Evolutionary conservation across 2,113 vertebrate genomes (phyloP), one percentile per base, ranked within the genome.

Genomic region (Pimephales promelas): DNA sequence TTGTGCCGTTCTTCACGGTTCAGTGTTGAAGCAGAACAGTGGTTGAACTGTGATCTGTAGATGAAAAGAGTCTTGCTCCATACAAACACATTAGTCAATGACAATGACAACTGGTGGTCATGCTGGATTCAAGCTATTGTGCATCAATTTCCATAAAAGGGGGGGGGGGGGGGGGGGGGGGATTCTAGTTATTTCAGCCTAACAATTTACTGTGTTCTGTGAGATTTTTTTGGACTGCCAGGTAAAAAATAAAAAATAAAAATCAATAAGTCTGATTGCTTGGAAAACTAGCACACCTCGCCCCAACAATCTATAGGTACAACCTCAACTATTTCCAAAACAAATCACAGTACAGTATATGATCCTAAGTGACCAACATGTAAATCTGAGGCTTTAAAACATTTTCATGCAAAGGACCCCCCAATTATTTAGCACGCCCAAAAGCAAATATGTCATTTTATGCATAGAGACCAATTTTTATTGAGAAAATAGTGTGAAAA

Each of bases 1-100:
- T 86, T 72, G 52, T 77, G 82, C 70, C 22, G 66, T 81, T 76
- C 74, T 70, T 81, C 49, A 76, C 49, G 82, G 77, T 84, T 84
- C 77, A 70, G 71, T 75, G 82, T 81, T 34, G 26, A 66, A 74
- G 26, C 47, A 36, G 52, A 70, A 84, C 45, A 78, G 45, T 26
- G 81, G 34, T 56, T 61, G 71, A 76, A 59, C 61, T 73, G 43
- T 84, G 79, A 64, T 54, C 79, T 52, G 28, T 34, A 84, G 61
- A 86, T 68, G 49, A 81, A 81, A 68, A 74, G 26, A 75, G 72
- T 11, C 49, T 49, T 81, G 49, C 49, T 57, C 8, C 28, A 34
- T 36, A 76, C 73, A 76, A 31, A 56, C 49, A 76, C 52, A 57
- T 76, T 56, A 56, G 9, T n/a, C 28, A 56, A 22, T 3, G 31